Evolutionary conservation across 2,113 vertebrate genomes (phyloP), one percentile per base, ranked within the genome.

Genomic region (Istiophorus platypterus): DNA sequence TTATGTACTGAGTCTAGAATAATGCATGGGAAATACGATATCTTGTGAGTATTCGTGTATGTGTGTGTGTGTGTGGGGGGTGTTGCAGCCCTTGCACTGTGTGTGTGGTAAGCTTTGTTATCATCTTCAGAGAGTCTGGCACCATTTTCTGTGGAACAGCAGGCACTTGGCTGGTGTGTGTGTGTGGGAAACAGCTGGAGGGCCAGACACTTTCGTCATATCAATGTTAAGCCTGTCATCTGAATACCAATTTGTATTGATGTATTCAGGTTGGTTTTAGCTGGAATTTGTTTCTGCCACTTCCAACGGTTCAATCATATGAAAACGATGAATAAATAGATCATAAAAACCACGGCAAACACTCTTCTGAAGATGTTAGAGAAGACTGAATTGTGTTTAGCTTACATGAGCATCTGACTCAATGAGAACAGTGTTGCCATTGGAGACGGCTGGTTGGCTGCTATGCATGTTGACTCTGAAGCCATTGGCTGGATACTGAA

Each of bases 401-500:
- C 88, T 94, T 81, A 94, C 94, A 59, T 88, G 80, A 69, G 24
- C 1, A 5, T 92, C 87, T 1, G 82, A 10, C 10, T 86, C 61
- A 12, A 58, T 34, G 70, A 34, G 37, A 57, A 84, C 41, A 3
- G 72, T 2, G 66, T 86, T 83, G 76, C 80, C 59, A 45, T 81
- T 92, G 75, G 85, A 37, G 76, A 89, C 41, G 4, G 72, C 31
- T 31, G 85, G 27, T 58, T 78, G 82, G 82, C 41, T 82, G 82
- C 64, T 68, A 29, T 84, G 26, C 9, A 45, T 0, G 27, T 73
- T 67, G 57, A 92, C 85, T 78, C 59, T 89, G 81, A 88, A 82
- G 62, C 86, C 94, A 67, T 92, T 93, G 57, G 68, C 72, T 39
- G 94, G 92, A 91, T 61, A 70, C 94, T 95, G 74, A 51, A 57